These are phyloP conservation scores for Hoplodrina ambigua DNA, from an alignment of 2,888 invertebrate species.

Conservation along the genomic window DNA sequence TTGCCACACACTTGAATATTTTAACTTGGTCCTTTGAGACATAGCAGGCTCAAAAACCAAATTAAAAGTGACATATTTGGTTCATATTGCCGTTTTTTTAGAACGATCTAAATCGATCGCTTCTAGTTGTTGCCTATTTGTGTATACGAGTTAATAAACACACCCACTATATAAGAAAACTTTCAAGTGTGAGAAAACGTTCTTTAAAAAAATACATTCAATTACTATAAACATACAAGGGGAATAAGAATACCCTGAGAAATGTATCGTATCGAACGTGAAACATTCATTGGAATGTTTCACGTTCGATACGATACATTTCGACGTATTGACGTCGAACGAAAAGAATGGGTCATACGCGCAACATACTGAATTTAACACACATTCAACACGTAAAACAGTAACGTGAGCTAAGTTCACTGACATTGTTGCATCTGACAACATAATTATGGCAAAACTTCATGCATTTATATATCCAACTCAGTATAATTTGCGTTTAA, in stretches of 20 bases:
- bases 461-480: conserved; percentile 30
- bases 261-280: neutral
- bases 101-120: neutral
- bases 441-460: conserved; percentile 33
- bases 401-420: conserved; percentile 26
- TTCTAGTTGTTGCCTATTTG: too few species aligned
- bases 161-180: too few species aligned
- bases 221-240: neutral
- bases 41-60: neutral
- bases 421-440: conserved; percentile 37
- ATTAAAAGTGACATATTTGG: neutral
- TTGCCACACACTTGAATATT: neutral
- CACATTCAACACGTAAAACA: conserved; percentile 19
- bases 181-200: too few species aligned
- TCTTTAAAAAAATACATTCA: too few species aligned
- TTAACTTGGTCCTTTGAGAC: too few species aligned
- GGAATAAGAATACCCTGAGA: neutral
- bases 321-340: too few species aligned
- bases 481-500: conserved; percentile 36
- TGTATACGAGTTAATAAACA: too few species aligned
- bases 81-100: neutral
- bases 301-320: too few species aligned
- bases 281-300: too few species aligned
- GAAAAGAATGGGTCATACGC: conserved; percentile 18
- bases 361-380: conserved; percentile 23